Evolutionary conservation across 2,113 vertebrate genomes (phyloP), one percentile per base, ranked within the genome.

Genomic region (Eulemur rufifrons): DNA sequence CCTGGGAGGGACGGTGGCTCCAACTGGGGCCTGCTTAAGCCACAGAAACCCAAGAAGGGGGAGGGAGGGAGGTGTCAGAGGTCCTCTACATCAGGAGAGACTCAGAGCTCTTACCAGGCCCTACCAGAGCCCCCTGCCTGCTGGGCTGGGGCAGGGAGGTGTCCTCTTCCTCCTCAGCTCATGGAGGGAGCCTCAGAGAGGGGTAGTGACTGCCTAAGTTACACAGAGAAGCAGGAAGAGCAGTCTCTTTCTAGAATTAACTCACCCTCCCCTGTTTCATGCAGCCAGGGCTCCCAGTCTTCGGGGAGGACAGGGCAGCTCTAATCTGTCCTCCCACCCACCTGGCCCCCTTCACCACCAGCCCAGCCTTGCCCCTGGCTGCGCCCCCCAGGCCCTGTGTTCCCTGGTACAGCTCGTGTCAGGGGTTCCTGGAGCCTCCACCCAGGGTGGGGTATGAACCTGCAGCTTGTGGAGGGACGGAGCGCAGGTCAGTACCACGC

Each of bases 11-110:
- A 96, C 34, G 42, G 89, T 91, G 91, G 96, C 97, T 96, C 96
- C 94, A 68, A 93, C 80, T 71, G 94, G 97, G 97, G 98, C 96
- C 98, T 98, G 97, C 95, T 97, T 87, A 88, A 91, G 93, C 95
- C 97, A 96, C 89, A 97, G 96, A 97, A 94, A 97, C 94, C 96
- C 96, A 86, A 94, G 77, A 96, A 95, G 96, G 77, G 39, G 93
- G 82, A 92, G 91, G 96, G 47, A 91, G 92, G 93, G 23, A 84
- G 23, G 39, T 71, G 93, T 97, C 96, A 97, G 96, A 88, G 77
- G 78, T 84, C 59, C 92, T 85, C 64, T 42, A 42, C 12, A 56
- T 64, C 68, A 56, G 17, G 29, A 83, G 88, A 91, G 59, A 66
- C 64, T 69, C 29, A 7, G 8, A 54, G 63, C 45, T 89, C 68